phyloP scores from a whole-genome alignment of 23 tunicate species.

The Trididemnum clinides region DNA sequence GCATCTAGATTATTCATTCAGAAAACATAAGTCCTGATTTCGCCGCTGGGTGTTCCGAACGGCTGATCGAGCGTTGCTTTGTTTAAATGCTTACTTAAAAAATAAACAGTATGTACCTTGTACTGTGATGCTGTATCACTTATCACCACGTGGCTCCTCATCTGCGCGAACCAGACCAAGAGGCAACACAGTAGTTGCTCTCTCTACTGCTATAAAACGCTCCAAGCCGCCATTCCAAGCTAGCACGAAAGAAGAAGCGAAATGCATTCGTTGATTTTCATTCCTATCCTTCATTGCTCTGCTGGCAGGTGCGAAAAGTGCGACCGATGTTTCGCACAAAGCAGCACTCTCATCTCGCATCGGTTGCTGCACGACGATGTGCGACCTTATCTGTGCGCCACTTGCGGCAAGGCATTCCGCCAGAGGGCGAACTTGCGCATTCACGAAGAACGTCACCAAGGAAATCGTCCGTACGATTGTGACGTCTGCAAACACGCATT shows the following conservation, averaged over 20 bases:
- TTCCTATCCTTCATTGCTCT: background rate
- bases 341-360: constrained; percentile 51
- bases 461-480: constrained; percentile 24
- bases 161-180: no score
- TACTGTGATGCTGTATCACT: no score
- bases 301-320: constrained; percentile 57
- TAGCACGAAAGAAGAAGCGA: background rate
- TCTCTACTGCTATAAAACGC: background rate
- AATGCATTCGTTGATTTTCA: background rate
- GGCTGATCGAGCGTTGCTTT: no score
- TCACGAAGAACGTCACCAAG: constrained; percentile 56
- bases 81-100: no score
- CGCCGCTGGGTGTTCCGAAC: no score
- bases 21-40: no score
- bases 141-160: no score
- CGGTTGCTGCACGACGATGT: constrained; percentile 36
- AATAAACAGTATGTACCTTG: no score
- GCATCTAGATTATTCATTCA: no score
- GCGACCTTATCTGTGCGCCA: constrained; percentile 72
- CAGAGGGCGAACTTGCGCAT: constrained; percentile 61
- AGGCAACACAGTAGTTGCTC: no score
- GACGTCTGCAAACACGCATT: constrained; percentile 32
- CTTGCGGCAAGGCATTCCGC: constrained; percentile 62
- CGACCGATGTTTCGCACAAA: constrained; percentile 55
- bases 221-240: background rate